phyloP scores from a whole-genome alignment of 2,113 vertebrate genomes.

The Plestiodon gilberti region DNA sequence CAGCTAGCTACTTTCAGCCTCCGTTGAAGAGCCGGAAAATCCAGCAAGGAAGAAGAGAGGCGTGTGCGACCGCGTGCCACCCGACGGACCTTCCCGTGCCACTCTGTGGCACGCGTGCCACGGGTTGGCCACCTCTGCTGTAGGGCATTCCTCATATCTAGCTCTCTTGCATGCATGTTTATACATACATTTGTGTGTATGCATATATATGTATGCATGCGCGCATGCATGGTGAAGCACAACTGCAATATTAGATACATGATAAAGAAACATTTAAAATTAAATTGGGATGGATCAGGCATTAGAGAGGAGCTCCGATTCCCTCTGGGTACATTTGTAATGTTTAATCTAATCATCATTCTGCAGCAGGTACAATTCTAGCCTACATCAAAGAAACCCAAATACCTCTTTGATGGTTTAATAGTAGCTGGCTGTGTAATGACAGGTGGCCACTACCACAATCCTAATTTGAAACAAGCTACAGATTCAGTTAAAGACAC shows the following conservation, averaged over 20 bases:
- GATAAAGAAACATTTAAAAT: slow-evolving; percentile 47
- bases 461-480: slow-evolving; percentile 63
- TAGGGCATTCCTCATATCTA: too few relatives aligned
- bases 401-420: slow-evolving; percentile 76
- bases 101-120: too few relatives aligned
- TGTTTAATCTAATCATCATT: slow-evolving; percentile 69
- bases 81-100: too few relatives aligned
- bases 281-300: slow-evolving; percentile 41
- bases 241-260: slow-evolving; percentile 14
- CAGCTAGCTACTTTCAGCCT: too few relatives aligned
- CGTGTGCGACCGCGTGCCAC: too few relatives aligned
- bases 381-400: slow-evolving; percentile 76
- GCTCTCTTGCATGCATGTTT: too few relatives aligned
- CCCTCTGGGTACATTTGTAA: slow-evolving; percentile 74
- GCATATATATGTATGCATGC: too few relatives aligned
- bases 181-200: too few relatives aligned
- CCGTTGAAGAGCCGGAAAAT: too few relatives aligned
- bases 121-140: too few relatives aligned
- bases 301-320: slow-evolving; percentile 43
- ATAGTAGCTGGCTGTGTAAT: slow-evolving; percentile 65
- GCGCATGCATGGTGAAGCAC: neutral
- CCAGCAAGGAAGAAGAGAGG: too few relatives aligned
- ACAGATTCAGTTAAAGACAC: slow-evolving; percentile 38
- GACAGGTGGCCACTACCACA: slow-evolving; percentile 69
- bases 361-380: slow-evolving; percentile 61